Evolutionary conservation across 2,888 invertebrate species (phyloP), one percentile per base, ranked within the genome.

Genomic region (Ornithoptera priamus): DNA sequence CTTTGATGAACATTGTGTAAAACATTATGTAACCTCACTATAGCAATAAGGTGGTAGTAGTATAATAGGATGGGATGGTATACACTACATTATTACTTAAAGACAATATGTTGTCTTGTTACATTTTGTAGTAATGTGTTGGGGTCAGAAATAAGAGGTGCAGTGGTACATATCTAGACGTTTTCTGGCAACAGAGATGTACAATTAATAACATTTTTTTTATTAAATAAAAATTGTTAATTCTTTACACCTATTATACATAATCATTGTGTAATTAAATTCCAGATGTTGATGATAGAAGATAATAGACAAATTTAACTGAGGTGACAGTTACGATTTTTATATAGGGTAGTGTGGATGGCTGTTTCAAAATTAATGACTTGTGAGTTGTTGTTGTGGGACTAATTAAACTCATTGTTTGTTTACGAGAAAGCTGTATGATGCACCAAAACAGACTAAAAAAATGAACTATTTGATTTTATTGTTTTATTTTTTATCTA

Each of bases 221-320:
- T 39, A 39, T 39, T 39, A 39, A 6, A 39, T 10, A 8, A 10
- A 39, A 39, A 39, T 7, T 39, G 1, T 39, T 10, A 7, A 39
- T 39, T 39, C 50, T 50, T 50, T 1, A 50, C 17, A 17, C 18
- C 39, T 39, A 39, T 39, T 7, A 10, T 39, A 7, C 7, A 17
- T 53, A 17, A 53, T 53, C 6, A 53, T 53, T 15, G 53, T 39
- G 39, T 67, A 62, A n/a, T 74, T 79, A 69, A 74, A 73, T 90
- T 88, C 68, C 89, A 93, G 92, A 90, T 89, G 89, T 92, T 72
- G 92, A 93, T 57, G 91, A 92, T n/a, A 78, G 91, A 72, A 87
- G 88, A 75, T 90, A 90, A 81, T 83, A 78, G 42, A 22, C 1
- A 58, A 69, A 39, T 58, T 59, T 17, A 50, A 18, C 65, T 24